Base-by-base conservation (phyloP, 1,140 invertebrate species). In the Scaptomyza pallida region DNA sequence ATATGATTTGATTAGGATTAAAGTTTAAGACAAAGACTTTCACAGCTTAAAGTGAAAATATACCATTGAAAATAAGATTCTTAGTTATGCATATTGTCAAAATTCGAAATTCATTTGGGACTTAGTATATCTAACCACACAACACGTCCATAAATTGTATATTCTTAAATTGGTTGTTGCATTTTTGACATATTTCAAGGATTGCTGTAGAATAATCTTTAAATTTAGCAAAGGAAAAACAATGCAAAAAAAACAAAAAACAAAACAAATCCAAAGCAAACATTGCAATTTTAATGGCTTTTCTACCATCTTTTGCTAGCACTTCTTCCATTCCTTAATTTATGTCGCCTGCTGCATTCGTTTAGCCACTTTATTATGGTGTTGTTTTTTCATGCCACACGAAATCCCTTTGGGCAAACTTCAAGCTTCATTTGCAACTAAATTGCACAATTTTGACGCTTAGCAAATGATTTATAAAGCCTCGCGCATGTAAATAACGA, bases 401-500 rank as follows among this genome's bases (percentile, higher is more conserved):
- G 40, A 48, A 62, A 68, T 62, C 44, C 21, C 19, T 47, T 50
- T 55, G 15, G 47, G 33, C 40, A 57, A 48, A 17, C n/a, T n/a
- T n/a, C n/a, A n/a, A 33, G n/a, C 37, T 67, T 50, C 50, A 63
- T 69, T 83, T 83, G 68, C 63, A 47, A 69, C 75, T 65, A 78
- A 82, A 83, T 60, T 59, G 63, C 55, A 62, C n/a, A 75, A 64
- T 62, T 65, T 83, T 67, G 63, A 78, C 60, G 60, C 75, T 83
- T 70, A 75, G 56, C 41, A 61, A 78, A 75, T 67, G 68, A 83
- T 83, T 79, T 83, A 83, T 85, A 68, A 41, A 12, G 43, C 65
- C 65, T 61, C 75, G 77, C 50, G 44, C 43, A 63, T 68, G 57
- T 50, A 56, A 69, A 71, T 64, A 57, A 9, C 45, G 26, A 48